Percentiles rank a stretch among this genome's conserved stretches.
These are phyloP conservation scores for Lepus oiostolus DNA, from an alignment of 2,797 vertebrate species.

Conservation along the genomic window DNA sequence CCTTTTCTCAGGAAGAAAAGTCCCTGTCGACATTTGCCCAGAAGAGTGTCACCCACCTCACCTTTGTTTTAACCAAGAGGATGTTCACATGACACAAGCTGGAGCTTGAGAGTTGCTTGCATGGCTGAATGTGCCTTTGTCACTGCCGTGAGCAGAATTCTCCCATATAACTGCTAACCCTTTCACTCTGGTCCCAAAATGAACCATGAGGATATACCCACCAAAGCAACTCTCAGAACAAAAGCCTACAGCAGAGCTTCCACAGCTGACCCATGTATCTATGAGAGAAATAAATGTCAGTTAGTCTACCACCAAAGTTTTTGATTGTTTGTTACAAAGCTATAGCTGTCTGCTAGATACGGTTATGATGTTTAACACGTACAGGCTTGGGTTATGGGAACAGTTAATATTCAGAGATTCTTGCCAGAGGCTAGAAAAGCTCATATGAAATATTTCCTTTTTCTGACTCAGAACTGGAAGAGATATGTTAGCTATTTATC, in stretches of 20 bases:
- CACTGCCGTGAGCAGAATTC: neutral
- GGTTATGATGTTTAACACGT: neutral
- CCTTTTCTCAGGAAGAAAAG: neutral
- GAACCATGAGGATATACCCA: neutral
- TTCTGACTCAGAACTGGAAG: conserved; percentile 25
- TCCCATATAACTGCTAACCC: neutral
- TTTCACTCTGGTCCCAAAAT: neutral
- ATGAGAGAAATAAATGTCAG: neutral
- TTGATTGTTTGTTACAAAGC: neutral
- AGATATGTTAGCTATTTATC: neutral
- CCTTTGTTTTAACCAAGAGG: neutral
- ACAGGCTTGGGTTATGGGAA: neutral
- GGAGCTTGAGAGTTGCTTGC: neutral
- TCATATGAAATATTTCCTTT: neutral
- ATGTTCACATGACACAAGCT: neutral
- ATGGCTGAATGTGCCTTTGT: neutral
- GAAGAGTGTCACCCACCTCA: neutral
- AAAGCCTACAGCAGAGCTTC: neutral
- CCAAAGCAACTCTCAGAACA: neutral
- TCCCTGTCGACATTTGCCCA: neutral
- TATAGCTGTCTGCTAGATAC: neutral
- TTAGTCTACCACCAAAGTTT: neutral
- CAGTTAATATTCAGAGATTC: neutral
- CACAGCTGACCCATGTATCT: neutral
- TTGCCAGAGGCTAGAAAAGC: neutral